Evolutionary conservation across 2,888 invertebrate species (phyloP), one percentile per base, ranked within the genome.

Genomic region (Rhaphigaster nebulosa): DNA sequence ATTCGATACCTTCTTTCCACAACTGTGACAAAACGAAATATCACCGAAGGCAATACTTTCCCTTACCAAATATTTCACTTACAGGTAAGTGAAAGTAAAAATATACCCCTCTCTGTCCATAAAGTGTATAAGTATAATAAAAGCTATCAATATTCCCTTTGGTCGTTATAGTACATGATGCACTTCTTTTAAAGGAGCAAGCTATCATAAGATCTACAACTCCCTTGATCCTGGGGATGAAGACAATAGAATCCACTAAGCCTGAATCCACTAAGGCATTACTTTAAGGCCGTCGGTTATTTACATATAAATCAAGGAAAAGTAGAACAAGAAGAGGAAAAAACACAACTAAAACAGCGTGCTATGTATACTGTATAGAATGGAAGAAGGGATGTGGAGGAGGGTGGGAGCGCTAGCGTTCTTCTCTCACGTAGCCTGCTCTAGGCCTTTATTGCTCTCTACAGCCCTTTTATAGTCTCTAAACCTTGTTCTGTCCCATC

Each of bases 381-480:
- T 76, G 20, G 38, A 23, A 10, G 38, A 8, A 5, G 38, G 20
- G 70, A 5, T 6, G 10, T 1, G 29, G 26, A 29, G 29, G 29
- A 4, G 0, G n/a, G 26, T 26, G 45, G 26, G 45, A 45, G 13
- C 4, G 45, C 45, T 84, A 45, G 84, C 18, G 84, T 45, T 84
- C 45, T 13, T 34, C 45, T 45, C 45, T 41, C 84, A 84, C 84
- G 84, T 84, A 84, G 45, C n/a, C 84, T 45, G 45, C 41, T 50
- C 84, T 84, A 41, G 45, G 84, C 84, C 45, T 84, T 84, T 84
- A 84, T 84, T 45, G 84, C 84, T n/a, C 84, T 84, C 45, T 50
- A 84, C 45, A 45, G 84, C 45, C 84, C 45, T 84, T 84, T 84
- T 84, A 84, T 84, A 84, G 84, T 45, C 84, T 45, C 84, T 84